Evolutionary conservation across 2,113 vertebrate genomes (phyloP), one percentile per base, ranked within the genome.

Genomic region (Felis chaus): DNA sequence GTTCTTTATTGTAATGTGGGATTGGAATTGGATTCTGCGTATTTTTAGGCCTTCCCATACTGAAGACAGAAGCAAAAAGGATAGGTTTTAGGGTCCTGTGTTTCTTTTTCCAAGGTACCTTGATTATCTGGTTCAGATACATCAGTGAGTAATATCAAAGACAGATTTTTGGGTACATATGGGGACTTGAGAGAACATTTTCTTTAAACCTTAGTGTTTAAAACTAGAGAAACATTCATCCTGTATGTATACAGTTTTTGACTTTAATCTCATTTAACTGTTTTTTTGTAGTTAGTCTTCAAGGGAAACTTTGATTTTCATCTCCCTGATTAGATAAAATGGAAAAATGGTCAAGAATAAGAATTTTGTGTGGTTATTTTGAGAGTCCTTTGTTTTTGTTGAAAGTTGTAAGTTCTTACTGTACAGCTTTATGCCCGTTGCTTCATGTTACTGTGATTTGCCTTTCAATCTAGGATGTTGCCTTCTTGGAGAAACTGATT

Each of bases 401-500:
- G 65, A 36, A 96, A 96, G 53, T 85, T 27, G 5, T 6, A 21
- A 25, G 97, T 97, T 97, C 81, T 73, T 16, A 92, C 11, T 96
- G 79, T 66, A 69, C 39, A 96, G 16, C 63, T 95, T 21, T 71
- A 15, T 95, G 6, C 25, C 96, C 36, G n/a, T 95, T 91, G 61
- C 66, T 31, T 97, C n/a, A 92, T 27, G 14, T 91, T 69, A 83
- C 96, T 96, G 33, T 87, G 87, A 10, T 78, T 8, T 97, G 27
- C 89, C 9, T 97, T 71, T 71, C 97, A 97, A 82, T 91, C 95
- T 97, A 99, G 99, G 99, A 99, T 95, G 98, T 99, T 94, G 99
- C 99, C 66, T 98, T 99, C 96, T 98, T 99, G 98, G 99, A 99
- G 97, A 99, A 99, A 98, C 94, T 99, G 55, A 99, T 99, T 97